Conservation (phyloP, 2,888 invertebrate species). For the Hesperia comma region DNA sequence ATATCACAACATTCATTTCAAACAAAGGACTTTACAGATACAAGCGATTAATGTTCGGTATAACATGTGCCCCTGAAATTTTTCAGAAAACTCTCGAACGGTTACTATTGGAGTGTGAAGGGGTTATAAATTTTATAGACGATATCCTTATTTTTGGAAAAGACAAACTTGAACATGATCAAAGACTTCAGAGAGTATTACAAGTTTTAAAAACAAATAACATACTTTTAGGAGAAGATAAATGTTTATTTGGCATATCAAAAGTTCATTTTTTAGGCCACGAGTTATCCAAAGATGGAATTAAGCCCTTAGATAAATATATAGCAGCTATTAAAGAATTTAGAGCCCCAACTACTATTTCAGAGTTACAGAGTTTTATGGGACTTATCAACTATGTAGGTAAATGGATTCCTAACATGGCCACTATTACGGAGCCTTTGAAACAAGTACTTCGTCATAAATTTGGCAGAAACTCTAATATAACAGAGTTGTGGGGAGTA, state of each 20-base stretch:
- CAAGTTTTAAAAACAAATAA: too few species aligned
- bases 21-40: too few species aligned
- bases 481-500: not conserved
- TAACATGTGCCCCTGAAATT: too few species aligned
- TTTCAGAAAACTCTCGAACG: not conserved
- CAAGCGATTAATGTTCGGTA: too few species aligned
- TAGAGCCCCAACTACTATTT: not conserved
- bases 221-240: too few species aligned
- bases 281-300: not conserved
- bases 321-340: not conserved
- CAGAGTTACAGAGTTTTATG: not conserved
- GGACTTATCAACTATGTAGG: not conserved
- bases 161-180: too few species aligned
- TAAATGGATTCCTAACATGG: not conserved
- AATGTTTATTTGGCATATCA: not conserved
- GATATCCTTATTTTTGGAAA: not conserved
- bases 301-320: not conserved
- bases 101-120: not conserved
- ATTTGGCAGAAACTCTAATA: not conserved
- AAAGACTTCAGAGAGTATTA: too few species aligned
- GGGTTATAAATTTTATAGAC: not conserved
- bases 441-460: not conserved
- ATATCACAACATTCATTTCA: slow-evolving; percentile 45
- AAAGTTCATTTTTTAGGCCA: not conserved
- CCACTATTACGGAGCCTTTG: not conserved